phyloP scores from a whole-genome alignment of 2,888 invertebrate genomes.

The Drosophila testacea region DNA sequence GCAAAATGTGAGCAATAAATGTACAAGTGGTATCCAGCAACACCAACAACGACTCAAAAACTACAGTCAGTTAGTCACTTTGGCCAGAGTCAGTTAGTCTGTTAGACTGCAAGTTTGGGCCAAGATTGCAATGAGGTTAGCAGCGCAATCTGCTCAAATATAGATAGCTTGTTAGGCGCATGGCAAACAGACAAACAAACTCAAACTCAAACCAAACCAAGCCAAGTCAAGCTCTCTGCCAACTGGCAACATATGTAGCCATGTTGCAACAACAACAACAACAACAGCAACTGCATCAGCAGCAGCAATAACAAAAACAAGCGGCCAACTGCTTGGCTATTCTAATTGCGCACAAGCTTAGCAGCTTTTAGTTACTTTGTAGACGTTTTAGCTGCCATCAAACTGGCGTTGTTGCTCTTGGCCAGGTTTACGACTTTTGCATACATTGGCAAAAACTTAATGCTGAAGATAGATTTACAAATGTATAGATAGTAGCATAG shows the following conservation, averaged over 20 bases:
- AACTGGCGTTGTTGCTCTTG: conserved; percentile 52
- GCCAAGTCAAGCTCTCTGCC: conserved; percentile 26
- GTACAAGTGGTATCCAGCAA: conserved; percentile 69
- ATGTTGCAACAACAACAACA: conserved; percentile 67
- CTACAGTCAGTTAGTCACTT: conserved; percentile 58
- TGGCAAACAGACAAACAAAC: conserved; percentile 45
- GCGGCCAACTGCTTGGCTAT: conserved; percentile 57
- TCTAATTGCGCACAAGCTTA: conserved; percentile 80
- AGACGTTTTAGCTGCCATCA: conserved; percentile 76
- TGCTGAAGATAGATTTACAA: conserved; percentile 19
- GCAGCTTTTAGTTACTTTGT: conserved; percentile 80
- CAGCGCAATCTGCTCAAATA: conserved; percentile 81
- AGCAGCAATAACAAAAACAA: conserved; percentile 32
- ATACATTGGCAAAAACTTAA: conserved; percentile 35
- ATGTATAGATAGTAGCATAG: conserved; percentile 18
- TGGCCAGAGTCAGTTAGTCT: conserved; percentile 54
- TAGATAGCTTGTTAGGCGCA: conserved; percentile 79
- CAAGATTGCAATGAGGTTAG: conserved; percentile 77
- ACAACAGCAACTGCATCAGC: conserved; percentile 25
- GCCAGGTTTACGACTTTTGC: conserved; percentile 58
- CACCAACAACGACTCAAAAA: conserved; percentile 48
- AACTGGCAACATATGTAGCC: conserved; percentile 72
- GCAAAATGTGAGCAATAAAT: conserved; percentile 64
- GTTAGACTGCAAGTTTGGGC: conserved; percentile 52
- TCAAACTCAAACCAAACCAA: conserved; percentile 30